Base-by-base conservation (phyloP, 1,140 invertebrate species). In the Schmidtea mediterranea region DNA sequence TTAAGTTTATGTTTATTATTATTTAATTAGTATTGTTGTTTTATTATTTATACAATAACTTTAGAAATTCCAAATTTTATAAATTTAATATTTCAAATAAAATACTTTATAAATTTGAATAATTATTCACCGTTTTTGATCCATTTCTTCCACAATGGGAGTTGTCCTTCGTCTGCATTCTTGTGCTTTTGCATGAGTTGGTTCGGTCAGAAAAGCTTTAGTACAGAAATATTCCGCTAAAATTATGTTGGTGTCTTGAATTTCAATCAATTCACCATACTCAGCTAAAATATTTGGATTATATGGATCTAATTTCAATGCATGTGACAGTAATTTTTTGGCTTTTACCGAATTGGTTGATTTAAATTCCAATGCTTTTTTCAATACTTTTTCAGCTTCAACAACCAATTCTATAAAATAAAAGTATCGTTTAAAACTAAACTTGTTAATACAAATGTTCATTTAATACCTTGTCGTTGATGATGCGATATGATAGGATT, bases 191-290 rank as follows among this genome's bases (percentile, higher is more conserved):
- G 71, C 68, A 62, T 94, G 81, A 43, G 75, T 73, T 0, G 86
- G 86, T 62, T 76, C 75, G 48, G 78, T 74, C 36, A 74, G 74
- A 37, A 94, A 66, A 6, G 86, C 87, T 62, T 74, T 69, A 8
- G 72, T 72, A 62, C 86, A 90, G 53, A 83, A 72, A 57, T 82
- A 78, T 69, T 94, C 82, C 2, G 89, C 89, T 59, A 74, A 72
- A 1, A 90, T 72, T 19, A 90, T 67, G 67, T 94, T 80, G 24
- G 80, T 74, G 54, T 80, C 73, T 15, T 76, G 76, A 48, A 78
- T 73, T 64, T 94, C 86, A 21, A 90, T 62, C 64, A 87, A 87
- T 65, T 92, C 82, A 22, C 87, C 87, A 65, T 84, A 92, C 54
- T 79, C 74, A 55, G 80, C 82, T 10, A 95, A 64, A 43, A 92